Evolutionary conservation across 2,888 invertebrate genomes (phyloP).

Genomic region (Thymelicus lineola): DNA sequence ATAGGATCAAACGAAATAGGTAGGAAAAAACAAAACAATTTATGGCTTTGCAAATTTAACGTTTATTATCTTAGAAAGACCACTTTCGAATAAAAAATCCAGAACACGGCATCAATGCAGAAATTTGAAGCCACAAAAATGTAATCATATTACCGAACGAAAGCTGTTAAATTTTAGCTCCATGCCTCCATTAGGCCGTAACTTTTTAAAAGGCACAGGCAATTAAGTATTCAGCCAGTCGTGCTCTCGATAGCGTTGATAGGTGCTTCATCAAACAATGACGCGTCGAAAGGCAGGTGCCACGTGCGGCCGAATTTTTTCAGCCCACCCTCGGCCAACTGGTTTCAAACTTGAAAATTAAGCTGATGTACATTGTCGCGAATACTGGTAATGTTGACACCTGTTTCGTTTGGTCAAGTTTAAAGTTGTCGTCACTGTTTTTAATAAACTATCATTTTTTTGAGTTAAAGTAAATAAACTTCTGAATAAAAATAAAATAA

Average conservation of each 20-base stretch:
- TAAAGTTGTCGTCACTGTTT: not conserved
- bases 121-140: not conserved
- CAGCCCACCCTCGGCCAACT: conserved; percentile 65
- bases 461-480: too few species aligned
- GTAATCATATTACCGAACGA: conserved; percentile 8
- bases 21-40: too few species aligned
- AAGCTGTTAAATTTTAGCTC: conserved; percentile 31
- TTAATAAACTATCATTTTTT: too few species aligned
- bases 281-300: conserved; percentile 69
- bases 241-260: conserved; percentile 44
- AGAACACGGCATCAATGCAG: too few species aligned
- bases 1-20: too few species aligned
- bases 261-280: conserved; percentile 59
- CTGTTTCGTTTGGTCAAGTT: conserved; percentile 1
- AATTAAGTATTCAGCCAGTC: conserved; percentile 49
- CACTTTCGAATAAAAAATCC: too few species aligned
- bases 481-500: too few species aligned
- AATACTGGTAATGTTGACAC: conserved; percentile 44
- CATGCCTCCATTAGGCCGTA: conserved; percentile 22
- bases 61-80: too few species aligned
- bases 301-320: conserved; percentile 70
- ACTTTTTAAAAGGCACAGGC: conserved; percentile 42
- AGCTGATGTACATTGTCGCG: conserved; percentile 50
- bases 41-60: too few species aligned
- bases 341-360: conserved; percentile 60